A percentile compares a stretch with the other conserved stretches of the same genome.
Evolutionary conservation across 1,140 invertebrate genomes (phyloP).

Genomic region (Coptotermes formosanus): DNA sequence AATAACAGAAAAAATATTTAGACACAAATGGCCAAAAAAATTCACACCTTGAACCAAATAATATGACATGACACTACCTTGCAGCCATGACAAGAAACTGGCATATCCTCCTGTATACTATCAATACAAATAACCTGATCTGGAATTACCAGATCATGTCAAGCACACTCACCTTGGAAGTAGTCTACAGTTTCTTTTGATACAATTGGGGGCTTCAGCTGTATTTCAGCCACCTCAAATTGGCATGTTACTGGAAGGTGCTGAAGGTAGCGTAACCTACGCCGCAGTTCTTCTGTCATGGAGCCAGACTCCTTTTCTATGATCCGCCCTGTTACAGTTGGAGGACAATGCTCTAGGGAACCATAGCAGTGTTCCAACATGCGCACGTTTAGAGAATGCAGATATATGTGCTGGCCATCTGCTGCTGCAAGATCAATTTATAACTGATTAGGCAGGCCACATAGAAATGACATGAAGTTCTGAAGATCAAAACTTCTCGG

Average conservation of each 20-base stretch:
- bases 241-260: conserved; percentile 88
- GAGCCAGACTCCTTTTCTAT: conserved; percentile 81
- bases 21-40: too few relatives aligned
- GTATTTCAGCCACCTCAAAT: conserved; percentile 87
- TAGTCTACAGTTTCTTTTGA: conserved; percentile 60
- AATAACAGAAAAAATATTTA: too few relatives aligned
- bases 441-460: too few relatives aligned
- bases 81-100: neutral
- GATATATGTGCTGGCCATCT: conserved; percentile 90
- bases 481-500: neutral
- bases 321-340: conserved; percentile 68
- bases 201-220: conserved; percentile 70
- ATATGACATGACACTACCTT: neutral
- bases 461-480: neutral
- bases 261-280: conserved; percentile 75
- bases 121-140: neutral
- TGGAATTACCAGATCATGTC: neutral
- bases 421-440: conserved; percentile 55
- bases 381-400: conserved; percentile 87
- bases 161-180: conserved; percentile 60
- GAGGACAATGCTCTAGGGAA: conserved; percentile 73
- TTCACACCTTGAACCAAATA: too few relatives aligned
- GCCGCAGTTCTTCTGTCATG: conserved; percentile 77
- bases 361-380: conserved; percentile 88
- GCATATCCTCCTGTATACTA: conserved; percentile 35